Conservation (phyloP, 2,888 invertebrate genomes). For the Zaprionus bogoriensis region DNA sequence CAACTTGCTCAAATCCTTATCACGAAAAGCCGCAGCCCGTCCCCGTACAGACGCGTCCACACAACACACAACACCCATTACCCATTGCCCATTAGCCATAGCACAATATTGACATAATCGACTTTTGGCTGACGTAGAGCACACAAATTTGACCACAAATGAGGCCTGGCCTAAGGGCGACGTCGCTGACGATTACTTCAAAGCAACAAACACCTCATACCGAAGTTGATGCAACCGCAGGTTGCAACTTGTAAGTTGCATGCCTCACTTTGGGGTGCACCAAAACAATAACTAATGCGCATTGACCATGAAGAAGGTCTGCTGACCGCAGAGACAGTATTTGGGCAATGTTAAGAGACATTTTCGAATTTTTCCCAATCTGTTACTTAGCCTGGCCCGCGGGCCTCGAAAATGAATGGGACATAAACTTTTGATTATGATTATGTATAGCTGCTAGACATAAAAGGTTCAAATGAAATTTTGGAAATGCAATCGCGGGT, state of each 20-base stretch:
- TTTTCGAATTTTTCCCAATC: not conserved
- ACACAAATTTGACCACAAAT: constrained; percentile 75
- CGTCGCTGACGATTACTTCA: constrained; percentile 60
- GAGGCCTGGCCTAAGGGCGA: constrained; percentile 73
- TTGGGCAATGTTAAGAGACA: constrained; percentile 2
- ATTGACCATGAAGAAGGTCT: constrained; percentile 25
- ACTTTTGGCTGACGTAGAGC: constrained; percentile 73
- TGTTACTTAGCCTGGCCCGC: constrained; percentile 19
- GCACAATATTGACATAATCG: constrained; percentile 77
- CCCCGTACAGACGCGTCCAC: not conserved
- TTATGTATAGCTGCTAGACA: constrained; percentile 62
- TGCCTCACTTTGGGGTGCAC: constrained; percentile 14
- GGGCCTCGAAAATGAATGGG: constrained; percentile 29
- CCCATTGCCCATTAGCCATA: constrained; percentile 64
- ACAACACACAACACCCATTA: constrained; percentile 8
- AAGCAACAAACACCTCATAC: constrained; percentile 36
- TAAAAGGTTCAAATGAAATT: constrained; percentile 56
- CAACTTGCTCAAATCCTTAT: constrained; percentile 64
- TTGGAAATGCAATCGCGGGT: constrained; percentile 35
- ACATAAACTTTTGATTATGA: constrained; percentile 68
- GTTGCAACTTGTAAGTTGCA: constrained; percentile 18
- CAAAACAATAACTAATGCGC: constrained; percentile 44
- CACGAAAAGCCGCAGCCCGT: constrained; percentile 47
- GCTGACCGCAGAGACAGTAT: constrained; percentile 29
- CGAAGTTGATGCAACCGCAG: constrained; percentile 25